Conservation (phyloP, 2,888 invertebrate species). For the Plagodis pulveraria region DNA sequence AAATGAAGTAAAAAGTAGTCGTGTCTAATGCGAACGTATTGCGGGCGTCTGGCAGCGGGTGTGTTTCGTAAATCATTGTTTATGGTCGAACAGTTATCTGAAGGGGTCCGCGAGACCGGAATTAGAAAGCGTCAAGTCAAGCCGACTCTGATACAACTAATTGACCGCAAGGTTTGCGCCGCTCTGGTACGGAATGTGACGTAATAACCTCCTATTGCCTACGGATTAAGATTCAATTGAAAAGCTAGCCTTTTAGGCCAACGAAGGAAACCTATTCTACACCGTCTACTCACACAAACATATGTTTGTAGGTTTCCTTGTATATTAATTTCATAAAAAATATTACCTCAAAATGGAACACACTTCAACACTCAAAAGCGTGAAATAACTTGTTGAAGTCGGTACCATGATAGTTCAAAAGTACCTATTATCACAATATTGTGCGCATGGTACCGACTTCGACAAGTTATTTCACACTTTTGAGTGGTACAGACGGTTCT, state of each 20-base stretch:
- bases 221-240: slow-evolving; percentile 26
- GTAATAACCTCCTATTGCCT: slow-evolving; percentile 44
- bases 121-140: slow-evolving; percentile 81
- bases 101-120: slow-evolving; percentile 71
- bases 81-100: slow-evolving; percentile 77
- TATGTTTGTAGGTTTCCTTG: slow-evolving; percentile 11
- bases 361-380: no score
- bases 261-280: slow-evolving; percentile 19
- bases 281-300: slow-evolving; percentile 2
- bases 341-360: no score
- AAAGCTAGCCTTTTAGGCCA: slow-evolving; percentile 15
- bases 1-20: slow-evolving; percentile 51
- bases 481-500: no score
- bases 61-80: slow-evolving; percentile 80
- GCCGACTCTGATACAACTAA: slow-evolving; percentile 70
- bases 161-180: slow-evolving; percentile 80
- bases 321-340: neutral
- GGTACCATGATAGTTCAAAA: no score
- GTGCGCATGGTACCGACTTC: no score
- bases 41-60: slow-evolving; percentile 54
- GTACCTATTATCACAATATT: no score
- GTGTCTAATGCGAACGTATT: slow-evolving; percentile 67
- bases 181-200: slow-evolving; percentile 66
- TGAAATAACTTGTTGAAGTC: no score
- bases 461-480: no score